A percentile compares a stretch with the other conserved stretches of the same genome.
phyloP scores from a whole-genome alignment of 2,888 invertebrate species.

The Podotricha telesiphe region DNA sequence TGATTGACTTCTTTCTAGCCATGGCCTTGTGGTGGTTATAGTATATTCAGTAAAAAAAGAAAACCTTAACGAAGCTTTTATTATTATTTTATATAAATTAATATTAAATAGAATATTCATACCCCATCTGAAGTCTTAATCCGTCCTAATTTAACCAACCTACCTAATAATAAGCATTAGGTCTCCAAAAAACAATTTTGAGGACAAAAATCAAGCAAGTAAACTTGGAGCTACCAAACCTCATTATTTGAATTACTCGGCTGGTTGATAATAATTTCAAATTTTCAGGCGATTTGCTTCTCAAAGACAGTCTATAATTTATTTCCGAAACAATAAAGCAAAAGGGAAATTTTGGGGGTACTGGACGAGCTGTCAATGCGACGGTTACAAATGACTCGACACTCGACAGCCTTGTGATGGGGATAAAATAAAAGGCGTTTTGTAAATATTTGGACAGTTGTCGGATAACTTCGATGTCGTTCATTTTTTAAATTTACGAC shows the following conservation, averaged over 20 bases:
- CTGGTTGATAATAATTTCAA: conserved; percentile 14
- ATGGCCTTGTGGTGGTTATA: too few relatives aligned
- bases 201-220: background rate
- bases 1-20: too few relatives aligned
- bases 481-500: conserved; percentile 7
- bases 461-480: conserved; percentile 4
- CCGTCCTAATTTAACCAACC: too few relatives aligned
- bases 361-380: conserved; percentile 16
- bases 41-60: too few relatives aligned
- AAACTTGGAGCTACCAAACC: background rate
- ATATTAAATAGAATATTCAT: background rate
- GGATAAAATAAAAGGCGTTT: conserved; percentile 13
- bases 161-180: background rate
- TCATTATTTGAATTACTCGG: background rate
- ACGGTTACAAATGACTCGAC: conserved; percentile 18
- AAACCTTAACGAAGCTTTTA: too few relatives aligned
- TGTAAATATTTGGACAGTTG: conserved; percentile 16
- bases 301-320: conserved; percentile 7
- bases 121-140: background rate
- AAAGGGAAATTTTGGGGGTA: conserved; percentile 14
- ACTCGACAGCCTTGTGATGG: conserved; percentile 13
- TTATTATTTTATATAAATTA: too few relatives aligned
- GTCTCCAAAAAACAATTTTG: background rate
- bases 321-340: conserved; percentile 19
- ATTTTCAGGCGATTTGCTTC: conserved; percentile 1